These are phyloP conservation scores for Hexactinellida sp. DNA, from an alignment of 37 sponge, comb jelly and placozoan species.

Conservation along the genomic window DNA sequence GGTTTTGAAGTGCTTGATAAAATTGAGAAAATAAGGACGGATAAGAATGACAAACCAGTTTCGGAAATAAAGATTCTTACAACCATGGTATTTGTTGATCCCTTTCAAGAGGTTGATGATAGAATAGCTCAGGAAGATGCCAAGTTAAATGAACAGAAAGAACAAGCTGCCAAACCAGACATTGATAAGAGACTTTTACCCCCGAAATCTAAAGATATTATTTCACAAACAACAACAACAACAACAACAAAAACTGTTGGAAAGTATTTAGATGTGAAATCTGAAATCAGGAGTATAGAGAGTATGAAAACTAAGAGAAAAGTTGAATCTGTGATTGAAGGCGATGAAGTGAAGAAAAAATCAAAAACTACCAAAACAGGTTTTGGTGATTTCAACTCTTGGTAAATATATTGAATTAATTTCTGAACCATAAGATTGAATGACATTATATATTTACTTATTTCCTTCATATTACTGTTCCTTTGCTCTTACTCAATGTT, in stretches of 20 bases:
- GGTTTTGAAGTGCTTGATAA: constrained; percentile 59
- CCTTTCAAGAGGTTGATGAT: constrained; percentile 65
- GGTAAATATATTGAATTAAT: not conserved
- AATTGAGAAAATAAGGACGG: constrained; percentile 70
- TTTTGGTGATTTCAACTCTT: constrained; percentile 34
- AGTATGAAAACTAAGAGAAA: not conserved
- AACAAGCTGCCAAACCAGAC: not conserved
- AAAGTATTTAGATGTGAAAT: constrained; percentile 3
- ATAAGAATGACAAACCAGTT: constrained; percentile 62
- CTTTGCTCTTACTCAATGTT: no score
- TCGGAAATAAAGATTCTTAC: constrained; percentile 45
- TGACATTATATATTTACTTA: no score
- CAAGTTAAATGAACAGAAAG: not conserved
- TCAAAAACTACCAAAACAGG: not conserved
- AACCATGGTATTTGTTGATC: constrained; percentile 69
- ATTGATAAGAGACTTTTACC: not conserved
- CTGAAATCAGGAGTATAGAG: not conserved
- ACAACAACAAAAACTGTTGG: not conserved
- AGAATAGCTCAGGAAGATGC: constrained; percentile 27
- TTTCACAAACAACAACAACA: not conserved
- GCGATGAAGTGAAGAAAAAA: not conserved
- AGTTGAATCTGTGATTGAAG: not conserved
- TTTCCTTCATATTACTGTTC: no score
- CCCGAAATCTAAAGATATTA: not conserved
- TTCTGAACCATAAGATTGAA: no score